These are phyloP conservation scores for Holothuria leucospilota DNA, from an alignment of 53 echinoderm and acorn worm genomes.

Conservation along the genomic window DNA sequence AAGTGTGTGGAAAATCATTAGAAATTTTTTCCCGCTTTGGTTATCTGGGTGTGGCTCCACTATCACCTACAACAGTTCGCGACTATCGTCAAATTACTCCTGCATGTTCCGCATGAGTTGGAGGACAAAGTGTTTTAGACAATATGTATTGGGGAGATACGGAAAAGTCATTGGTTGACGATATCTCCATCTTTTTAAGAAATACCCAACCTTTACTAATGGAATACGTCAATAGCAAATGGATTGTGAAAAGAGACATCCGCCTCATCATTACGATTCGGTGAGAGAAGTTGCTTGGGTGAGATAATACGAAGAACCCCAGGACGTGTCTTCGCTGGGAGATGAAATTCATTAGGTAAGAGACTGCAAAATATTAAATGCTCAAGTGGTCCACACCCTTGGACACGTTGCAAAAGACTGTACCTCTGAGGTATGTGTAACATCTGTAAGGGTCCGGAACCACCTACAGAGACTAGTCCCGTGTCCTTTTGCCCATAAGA, in stretches of 20 bases:
- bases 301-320: conserved; percentile 37
- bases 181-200: neutral
- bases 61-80: no score
- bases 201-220: conserved; percentile 48
- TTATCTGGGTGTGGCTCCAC: no score
- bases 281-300: conserved; percentile 54
- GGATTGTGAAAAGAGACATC: conserved; percentile 27
- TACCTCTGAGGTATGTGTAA: neutral
- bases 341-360: conserved; percentile 8
- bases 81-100: no score
- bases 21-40: no score
- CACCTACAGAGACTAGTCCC: no score
- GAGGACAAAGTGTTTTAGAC: no score
- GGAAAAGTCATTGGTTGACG: no score
- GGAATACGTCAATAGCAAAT: conserved; percentile 55
- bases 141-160: no score
- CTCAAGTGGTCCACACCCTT: conserved; percentile 19
- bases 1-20: no score
- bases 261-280: conserved; percentile 47
- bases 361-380: conserved; percentile 35
- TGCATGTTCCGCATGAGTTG: no score
- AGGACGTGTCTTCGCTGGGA: conserved; percentile 54
- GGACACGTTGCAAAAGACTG: conserved; percentile 29
- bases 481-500: conserved; percentile 26
- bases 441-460: conserved; percentile 10